Evolutionary conservation across 2,888 invertebrate species (phyloP).

Genomic region (Lapara coniferarum): DNA sequence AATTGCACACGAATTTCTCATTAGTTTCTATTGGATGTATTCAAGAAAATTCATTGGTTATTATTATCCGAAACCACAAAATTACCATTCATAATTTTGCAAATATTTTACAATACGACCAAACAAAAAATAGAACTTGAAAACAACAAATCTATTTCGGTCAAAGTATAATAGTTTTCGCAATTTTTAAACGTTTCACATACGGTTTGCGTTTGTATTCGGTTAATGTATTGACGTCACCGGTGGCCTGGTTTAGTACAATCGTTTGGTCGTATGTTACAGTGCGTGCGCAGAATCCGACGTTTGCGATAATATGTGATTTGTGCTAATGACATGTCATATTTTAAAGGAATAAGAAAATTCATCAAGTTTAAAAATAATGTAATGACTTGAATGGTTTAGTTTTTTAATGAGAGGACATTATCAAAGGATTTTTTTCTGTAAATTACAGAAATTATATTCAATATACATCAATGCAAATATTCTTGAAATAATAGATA

Average conservation of each 20-base stretch:
- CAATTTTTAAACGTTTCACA: constrained; percentile 11
- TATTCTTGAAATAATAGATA: no score
- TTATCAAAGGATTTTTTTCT: no score
- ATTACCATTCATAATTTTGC: no score
- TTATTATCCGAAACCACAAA: not conserved
- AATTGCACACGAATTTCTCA: no score
- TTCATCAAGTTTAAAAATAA: not conserved
- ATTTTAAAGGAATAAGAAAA: not conserved
- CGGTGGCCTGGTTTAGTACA: constrained; percentile 4
- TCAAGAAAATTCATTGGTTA: no score
- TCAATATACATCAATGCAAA: no score
- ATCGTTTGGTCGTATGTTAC: not conserved
- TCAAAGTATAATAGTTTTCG: constrained; percentile 18
- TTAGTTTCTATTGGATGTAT: no score
- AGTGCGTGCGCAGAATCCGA: constrained; percentile 1
- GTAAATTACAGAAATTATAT: no score
- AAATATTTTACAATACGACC: not conserved
- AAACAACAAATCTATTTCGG: constrained; percentile 15
- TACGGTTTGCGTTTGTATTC: not conserved
- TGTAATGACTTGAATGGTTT: no score
- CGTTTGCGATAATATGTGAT: constrained; percentile 1
- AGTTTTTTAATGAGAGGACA: no score
- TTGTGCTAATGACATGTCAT: constrained; percentile 6
- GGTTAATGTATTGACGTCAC: constrained; percentile 21
- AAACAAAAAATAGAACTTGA: constrained; percentile 1